Conservation (phyloP, 1,140 invertebrate genomes). For the Plodia interpunctella region DNA sequence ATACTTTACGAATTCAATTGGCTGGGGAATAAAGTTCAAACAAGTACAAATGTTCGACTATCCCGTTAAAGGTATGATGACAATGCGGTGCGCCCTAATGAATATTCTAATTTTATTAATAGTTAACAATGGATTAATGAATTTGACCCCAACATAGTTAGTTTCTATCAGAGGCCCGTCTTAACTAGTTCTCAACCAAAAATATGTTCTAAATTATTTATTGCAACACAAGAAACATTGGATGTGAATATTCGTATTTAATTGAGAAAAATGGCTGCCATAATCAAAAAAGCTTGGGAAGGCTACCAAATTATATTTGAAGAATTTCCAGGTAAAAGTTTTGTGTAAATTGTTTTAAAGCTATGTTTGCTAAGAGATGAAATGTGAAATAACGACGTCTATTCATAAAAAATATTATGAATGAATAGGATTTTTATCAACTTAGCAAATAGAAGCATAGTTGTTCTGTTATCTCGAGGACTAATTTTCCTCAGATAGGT, state of each 20-base stretch:
- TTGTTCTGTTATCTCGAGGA: no score
- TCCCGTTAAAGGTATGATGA: constrained; percentile 11
- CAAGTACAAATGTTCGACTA: background rate
- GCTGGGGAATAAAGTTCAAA: constrained; percentile 1
- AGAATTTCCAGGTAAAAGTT: constrained; percentile 38
- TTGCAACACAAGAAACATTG: background rate
- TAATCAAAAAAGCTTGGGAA: constrained; percentile 30
- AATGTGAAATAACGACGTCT: no score
- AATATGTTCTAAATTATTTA: background rate
- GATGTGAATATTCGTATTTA: background rate
- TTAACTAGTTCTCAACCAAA: background rate
- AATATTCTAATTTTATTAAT: constrained; percentile 17
- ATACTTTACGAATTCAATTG: background rate
- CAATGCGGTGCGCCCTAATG: constrained; percentile 13
- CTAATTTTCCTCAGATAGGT: no score
- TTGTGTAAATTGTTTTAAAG: background rate
- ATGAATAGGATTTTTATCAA: no score
- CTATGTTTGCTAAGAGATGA: no score
- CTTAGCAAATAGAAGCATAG: no score
- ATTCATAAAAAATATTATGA: no score
- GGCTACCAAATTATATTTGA: constrained; percentile 37
- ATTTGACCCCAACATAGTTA: constrained; percentile 8
- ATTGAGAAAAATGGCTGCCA: constrained; percentile 32
- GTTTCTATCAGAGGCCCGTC: background rate
- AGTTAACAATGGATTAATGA: background rate